phyloP scores from a whole-genome alignment of 2,113 vertebrate species.

The Probosciger aterrimus region DNA sequence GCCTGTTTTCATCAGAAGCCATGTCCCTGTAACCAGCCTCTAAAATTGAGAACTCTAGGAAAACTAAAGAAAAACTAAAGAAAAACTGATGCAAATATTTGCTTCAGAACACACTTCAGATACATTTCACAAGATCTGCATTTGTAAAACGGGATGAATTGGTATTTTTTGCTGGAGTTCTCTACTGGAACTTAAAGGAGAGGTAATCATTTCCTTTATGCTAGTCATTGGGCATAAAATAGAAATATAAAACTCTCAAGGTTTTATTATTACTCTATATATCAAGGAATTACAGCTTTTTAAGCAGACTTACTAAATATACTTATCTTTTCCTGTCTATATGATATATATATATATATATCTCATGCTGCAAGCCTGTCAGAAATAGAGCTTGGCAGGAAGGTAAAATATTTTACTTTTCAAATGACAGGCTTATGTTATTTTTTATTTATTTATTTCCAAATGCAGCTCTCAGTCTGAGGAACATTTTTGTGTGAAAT shows the following conservation, averaged over 20 bases:
- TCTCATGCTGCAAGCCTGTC: not conserved
- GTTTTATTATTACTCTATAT: not conserved
- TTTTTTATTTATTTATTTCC: not conserved
- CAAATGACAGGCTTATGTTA: not conserved
- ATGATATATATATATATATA: not conserved
- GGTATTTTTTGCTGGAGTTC: not conserved
- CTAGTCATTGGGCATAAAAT: not conserved
- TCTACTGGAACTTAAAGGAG: not conserved
- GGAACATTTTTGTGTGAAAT: not conserved
- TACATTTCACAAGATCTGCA: not conserved
- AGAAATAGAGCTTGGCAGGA: not conserved
- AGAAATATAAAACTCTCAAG: not conserved
- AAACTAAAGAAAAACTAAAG: not conserved
- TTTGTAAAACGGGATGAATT: not conserved
- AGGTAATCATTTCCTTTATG: not conserved
- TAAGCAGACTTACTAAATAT: not conserved
- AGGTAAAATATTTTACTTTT: constrained; percentile 18
- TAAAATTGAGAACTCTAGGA: not conserved
- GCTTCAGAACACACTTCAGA: not conserved
- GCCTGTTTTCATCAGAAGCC: not conserved
- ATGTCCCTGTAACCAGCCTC: not conserved
- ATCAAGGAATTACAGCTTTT: not conserved
- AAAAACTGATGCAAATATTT: not conserved
- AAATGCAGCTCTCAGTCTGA: not conserved
- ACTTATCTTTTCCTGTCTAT: not conserved